phyloP scores from a whole-genome alignment of 2,797 vertebrate species.

The Acridotheres tristis region DNA sequence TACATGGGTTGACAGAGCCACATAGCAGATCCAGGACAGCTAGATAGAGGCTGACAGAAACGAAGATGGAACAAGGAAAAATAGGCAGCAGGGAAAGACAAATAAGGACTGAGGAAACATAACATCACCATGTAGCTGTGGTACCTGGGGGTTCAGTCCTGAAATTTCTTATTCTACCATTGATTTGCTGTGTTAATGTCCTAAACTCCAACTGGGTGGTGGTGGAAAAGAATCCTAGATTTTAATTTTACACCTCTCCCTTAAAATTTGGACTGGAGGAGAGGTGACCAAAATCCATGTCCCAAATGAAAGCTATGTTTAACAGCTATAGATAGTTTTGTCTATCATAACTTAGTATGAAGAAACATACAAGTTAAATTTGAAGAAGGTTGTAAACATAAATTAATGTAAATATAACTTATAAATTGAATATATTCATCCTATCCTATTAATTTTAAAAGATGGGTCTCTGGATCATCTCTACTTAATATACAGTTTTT shows the following conservation, averaged over 20 bases:
- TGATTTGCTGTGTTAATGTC: background rate
- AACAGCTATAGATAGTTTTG: background rate
- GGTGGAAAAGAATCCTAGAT: background rate
- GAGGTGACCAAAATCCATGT: background rate
- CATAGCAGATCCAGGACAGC: background rate
- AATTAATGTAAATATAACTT: background rate
- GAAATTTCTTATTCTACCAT: background rate
- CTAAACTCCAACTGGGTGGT: background rate
- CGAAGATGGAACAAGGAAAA: background rate
- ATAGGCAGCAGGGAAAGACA: background rate
- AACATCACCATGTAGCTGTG: background rate
- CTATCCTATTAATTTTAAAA: background rate
- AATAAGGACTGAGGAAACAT: background rate
- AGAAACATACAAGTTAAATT: background rate
- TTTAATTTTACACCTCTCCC: background rate
- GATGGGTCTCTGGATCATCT: background rate
- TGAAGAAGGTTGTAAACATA: background rate
- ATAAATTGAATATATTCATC: background rate
- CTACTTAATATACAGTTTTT: background rate
- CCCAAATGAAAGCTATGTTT: background rate
- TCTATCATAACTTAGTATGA: background rate
- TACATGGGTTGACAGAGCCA: background rate
- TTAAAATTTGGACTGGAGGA: background rate
- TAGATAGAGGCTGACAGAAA: background rate
- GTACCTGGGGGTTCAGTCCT: background rate